These are phyloP conservation scores for Sarcophaga subvicina DNA, from an alignment of 2,888 invertebrate genomes.

Conservation along the genomic window DNA sequence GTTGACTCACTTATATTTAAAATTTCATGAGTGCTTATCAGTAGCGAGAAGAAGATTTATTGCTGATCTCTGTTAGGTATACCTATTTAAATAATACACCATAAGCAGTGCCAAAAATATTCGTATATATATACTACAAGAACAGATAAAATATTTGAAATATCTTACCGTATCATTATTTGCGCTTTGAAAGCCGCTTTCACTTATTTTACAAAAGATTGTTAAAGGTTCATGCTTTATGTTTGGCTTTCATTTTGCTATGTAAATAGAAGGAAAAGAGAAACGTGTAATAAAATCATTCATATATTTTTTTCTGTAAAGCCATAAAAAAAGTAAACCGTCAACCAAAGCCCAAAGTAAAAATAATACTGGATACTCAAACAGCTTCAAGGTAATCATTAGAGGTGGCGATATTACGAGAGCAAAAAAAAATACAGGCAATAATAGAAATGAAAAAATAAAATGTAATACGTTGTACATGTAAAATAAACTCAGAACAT, in stretches of 20 bases:
- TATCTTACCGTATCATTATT: background rate
- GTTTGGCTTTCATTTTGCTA: background rate
- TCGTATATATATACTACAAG: background rate
- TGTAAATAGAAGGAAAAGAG: background rate
- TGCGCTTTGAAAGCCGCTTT: background rate
- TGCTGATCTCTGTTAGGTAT: too few relatives aligned
- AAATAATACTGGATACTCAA: conserved; percentile 6
- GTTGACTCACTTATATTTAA: too few relatives aligned
- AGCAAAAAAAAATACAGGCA: background rate
- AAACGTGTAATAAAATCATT: background rate
- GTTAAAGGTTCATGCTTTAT: conserved; percentile 33
- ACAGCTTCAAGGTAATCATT: conserved; percentile 21
- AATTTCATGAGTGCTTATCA: too few relatives aligned
- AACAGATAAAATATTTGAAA: background rate
- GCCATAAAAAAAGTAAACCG: background rate
- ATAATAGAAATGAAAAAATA: background rate
- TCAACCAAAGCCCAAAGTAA: background rate
- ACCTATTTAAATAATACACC: too few relatives aligned
- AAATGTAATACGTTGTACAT: background rate
- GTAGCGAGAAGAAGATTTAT: too few relatives aligned
- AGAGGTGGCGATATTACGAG: conserved; percentile 18
- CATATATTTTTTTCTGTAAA: background rate
- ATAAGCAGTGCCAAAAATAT: conserved; percentile 13
- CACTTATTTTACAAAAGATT: background rate
- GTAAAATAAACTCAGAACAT: background rate